These are phyloP conservation scores for Halichoerus grypus DNA, from an alignment of 2,113 vertebrate species.

Conservation along the genomic window DNA sequence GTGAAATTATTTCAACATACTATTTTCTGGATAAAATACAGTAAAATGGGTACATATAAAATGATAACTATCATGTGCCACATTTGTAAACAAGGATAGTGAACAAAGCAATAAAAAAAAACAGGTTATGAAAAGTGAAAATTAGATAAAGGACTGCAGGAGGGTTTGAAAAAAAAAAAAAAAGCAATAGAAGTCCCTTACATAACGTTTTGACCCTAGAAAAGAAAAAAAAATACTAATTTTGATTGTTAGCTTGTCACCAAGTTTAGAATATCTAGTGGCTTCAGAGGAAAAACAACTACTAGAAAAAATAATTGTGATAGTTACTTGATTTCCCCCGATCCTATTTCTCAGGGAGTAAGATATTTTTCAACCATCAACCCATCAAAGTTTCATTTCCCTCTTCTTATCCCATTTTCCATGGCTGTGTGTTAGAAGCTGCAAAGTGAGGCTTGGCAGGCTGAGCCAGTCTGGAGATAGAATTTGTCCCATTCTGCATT, in stretches of 20 bases:
- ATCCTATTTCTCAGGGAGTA: background rate
- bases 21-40: background rate
- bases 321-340: background rate
- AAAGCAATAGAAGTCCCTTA: background rate
- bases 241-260: background rate
- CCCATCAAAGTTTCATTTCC: background rate
- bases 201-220: background rate
- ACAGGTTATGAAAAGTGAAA: background rate
- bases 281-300: background rate
- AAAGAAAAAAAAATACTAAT: background rate
- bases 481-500: background rate
- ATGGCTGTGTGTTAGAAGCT: background rate
- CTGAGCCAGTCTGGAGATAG: background rate
- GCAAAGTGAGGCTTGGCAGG: background rate
- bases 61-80: background rate
- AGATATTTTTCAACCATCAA: background rate
- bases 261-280: background rate
- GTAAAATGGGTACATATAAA: background rate
- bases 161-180: background rate
- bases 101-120: background rate
- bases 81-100: background rate
- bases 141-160: background rate
- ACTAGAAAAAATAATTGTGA: background rate
- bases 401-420: background rate
- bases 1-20: background rate